A percentile compares a stretch with the other conserved stretches of the same genome.
phyloP scores from a whole-genome alignment of 2,888 invertebrate species.

The Iphiclides podalirius region DNA sequence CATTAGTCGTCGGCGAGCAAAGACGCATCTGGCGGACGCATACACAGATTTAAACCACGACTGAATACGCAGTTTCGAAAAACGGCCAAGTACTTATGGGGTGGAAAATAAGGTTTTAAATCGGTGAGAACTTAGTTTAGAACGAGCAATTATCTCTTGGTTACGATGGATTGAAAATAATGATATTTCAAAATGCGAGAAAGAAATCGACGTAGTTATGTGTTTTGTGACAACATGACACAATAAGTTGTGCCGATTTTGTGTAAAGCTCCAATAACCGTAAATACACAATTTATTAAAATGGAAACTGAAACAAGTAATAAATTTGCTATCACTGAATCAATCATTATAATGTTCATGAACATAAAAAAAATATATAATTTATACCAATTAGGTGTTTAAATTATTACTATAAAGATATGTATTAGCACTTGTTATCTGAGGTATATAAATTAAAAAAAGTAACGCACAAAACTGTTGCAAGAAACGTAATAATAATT shows the following conservation, averaged over 20 bases:
- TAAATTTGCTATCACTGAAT: no score
- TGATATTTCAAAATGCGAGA: constrained; percentile 52
- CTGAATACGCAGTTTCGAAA: constrained; percentile 1
- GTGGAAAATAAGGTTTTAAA: constrained; percentile 19
- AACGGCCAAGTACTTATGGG: constrained; percentile 2
- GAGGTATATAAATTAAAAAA: constrained; percentile 13
- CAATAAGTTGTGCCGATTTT: constrained; percentile 28
- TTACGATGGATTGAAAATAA: constrained; percentile 43
- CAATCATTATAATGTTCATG: no score
- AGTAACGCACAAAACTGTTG: neutral
- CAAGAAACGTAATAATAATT: constrained; percentile 3
- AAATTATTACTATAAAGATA: no score
- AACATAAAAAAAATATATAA: no score
- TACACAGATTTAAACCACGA: constrained; percentile 37
- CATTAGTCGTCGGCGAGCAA: constrained; percentile 70
- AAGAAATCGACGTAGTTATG: constrained; percentile 31
- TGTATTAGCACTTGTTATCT: no score
- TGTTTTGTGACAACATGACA: constrained; percentile 16
- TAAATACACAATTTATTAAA: no score
- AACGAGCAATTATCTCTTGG: neutral
- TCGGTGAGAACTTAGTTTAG: neutral
- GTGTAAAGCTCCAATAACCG: no score
- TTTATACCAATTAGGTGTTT: no score
- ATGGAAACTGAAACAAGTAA: no score
- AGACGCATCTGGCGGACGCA: constrained; percentile 64